Evolutionary conservation across 2,888 invertebrate species (phyloP), one percentile per base, ranked within the genome.

Genomic region (Mycalesis mineus): DNA sequence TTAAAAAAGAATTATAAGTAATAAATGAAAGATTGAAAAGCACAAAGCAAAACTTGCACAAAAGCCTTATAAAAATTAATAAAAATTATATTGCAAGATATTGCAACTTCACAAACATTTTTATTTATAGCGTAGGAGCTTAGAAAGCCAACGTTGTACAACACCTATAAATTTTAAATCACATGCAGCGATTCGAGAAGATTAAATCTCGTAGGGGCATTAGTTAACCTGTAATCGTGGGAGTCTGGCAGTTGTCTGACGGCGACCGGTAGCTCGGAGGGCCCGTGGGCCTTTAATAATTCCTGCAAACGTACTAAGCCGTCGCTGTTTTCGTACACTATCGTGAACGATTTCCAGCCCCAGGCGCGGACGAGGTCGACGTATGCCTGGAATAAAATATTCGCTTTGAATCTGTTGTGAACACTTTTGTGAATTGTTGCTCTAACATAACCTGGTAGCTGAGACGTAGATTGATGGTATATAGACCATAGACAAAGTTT

Each of bases 311-410:
- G 92, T 51, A 97, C 96, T 70, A 97, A 86, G 1, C 97, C 98
- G 77, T 98, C 98, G 82, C 97, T 97, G 84, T 96, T 96, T 85
- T 98, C 98, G 83, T 98, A 98, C 68, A 98, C 95, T 70, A 98
- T 96, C 28, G 98, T 97, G 78, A 98, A 98, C n/a, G 95, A 95
- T 80, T 95, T 96, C 98, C 98, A 98, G 60, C 95, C 96, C 94
- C 96, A 95, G 1, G 94, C 94, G 75, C 94, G 93, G 40, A 98
- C 96, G 64, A 98, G 90, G 84, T 97, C 96, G 64, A 97, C 96
- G 81, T 96, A 97, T 17, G 97, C 97, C 96, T 97, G 57, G 42
- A 64, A 57, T 48, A 42, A 33, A 58, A 55, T 44, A 39, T 49
- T 37, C 15, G 14, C 39, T n/a, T 42, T 44, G 51, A 47, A 51